A percentile compares a stretch with the other conserved stretches of the same genome.
Conservation (phyloP, 2,888 invertebrate genomes). For the Neuroscelio doddi region DNA sequence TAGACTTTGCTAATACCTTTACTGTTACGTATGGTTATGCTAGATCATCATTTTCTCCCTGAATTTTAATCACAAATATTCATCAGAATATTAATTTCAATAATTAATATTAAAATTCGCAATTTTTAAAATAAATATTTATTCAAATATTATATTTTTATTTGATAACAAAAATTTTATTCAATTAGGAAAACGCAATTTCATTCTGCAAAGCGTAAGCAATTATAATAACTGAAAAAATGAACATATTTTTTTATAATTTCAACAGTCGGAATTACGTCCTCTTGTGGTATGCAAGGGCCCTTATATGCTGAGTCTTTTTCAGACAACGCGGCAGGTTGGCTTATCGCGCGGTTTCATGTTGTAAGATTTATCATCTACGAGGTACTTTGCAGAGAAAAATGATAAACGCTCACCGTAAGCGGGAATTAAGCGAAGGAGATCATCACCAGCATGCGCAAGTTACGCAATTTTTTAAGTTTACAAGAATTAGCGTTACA, state of each 20-base stretch:
- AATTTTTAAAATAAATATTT: no score
- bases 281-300: neutral
- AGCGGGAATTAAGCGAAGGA: constrained; percentile 55
- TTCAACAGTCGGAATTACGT: constrained; percentile 9
- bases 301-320: constrained; percentile 5
- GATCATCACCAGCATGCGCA: constrained; percentile 49
- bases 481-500: constrained; percentile 23
- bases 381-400: constrained; percentile 49
- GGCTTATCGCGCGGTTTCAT: constrained; percentile 20
- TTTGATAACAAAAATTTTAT: no score
- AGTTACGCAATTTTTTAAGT: constrained; percentile 49
- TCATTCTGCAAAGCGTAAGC: no score
- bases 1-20: constrained; percentile 2
- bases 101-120: no score
- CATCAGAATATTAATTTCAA: no score
- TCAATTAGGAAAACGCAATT: no score
- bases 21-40: neutral
- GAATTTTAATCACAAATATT: no score
- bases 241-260: constrained; percentile 3
- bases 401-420: constrained; percentile 57
- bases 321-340: neutral
- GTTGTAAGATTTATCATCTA: constrained; percentile 23
- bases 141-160: no score
- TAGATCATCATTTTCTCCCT: neutral
- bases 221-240: neutral